Evolutionary conservation across 2,797 vertebrate genomes (phyloP), one percentile per base, ranked within the genome.

Genomic region (Centroberyx gerrardi): DNA sequence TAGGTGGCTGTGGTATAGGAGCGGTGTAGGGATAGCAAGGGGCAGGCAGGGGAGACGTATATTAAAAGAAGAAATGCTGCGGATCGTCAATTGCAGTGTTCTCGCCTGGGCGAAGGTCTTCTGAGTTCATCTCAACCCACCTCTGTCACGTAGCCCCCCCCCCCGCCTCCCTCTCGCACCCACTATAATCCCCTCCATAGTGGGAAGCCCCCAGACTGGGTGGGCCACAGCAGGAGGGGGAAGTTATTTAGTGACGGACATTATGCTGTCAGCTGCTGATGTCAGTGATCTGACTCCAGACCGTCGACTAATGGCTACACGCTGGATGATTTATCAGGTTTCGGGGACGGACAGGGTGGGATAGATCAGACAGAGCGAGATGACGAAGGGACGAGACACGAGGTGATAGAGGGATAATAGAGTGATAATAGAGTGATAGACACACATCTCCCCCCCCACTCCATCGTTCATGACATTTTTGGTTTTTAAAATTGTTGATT

Each of bases 1-100:
- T 88, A 61, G 89, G 88, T 51, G 81, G 69, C 72, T 14, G 49
- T 29, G 78, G 71, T 29, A 22, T 22, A 22, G 22, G 29, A 69
- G 81, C 46, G 4, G 58, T 40, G 2, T 3, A 2, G 71, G 17
- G 15, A 54, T 68, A 15, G 76, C 14, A 22, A n/a, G 31, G 22
- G 22, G 22, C 22, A 74, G 74, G 74, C 61, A 5, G 75, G 29
- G 59, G 74, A 73, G 46, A 59, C 66, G 73, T 56, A 72, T 70
- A 82, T 76, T 59, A 69, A 75, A 78, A 63, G 64, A 14, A 63
- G 68, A 48, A 68, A 74, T 42, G 58, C 68, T 79, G 71, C 55
- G 18, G 54, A 68, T 77, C 64, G 36, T 84, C 83, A 79, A 76
- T 91, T 76, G 73, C 76, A 15, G 62, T 80, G 76, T 58, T 2